Conservation (phyloP, 2,113 vertebrate genomes). For the Lepus timidus region DNA sequence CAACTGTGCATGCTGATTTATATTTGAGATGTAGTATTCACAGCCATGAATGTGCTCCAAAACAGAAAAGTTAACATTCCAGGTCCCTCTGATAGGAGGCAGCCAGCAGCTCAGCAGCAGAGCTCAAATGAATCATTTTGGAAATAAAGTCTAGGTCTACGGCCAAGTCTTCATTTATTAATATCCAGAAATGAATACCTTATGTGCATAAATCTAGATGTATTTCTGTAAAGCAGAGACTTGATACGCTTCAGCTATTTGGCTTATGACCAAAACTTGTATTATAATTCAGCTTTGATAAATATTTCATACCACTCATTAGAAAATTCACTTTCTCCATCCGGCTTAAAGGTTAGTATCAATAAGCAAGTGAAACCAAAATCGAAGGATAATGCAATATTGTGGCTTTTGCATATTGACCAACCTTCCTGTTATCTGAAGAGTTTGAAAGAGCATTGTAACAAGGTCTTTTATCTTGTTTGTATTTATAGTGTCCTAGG, state of each 20-base stretch:
- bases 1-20: background rate
- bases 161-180: conserved; percentile 41
- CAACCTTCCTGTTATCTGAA: conserved; percentile 1
- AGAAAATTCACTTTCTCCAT: conserved; percentile 63
- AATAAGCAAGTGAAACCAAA: conserved; percentile 61
- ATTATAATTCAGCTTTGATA: conserved; percentile 76
- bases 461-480: conserved; percentile 24
- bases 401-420: conserved; percentile 70
- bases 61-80: background rate
- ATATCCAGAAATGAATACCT: conserved; percentile 33
- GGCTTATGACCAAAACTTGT: conserved; percentile 64
- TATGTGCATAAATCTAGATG: background rate
- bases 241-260: conserved; percentile 52
- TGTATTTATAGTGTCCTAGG: conserved; percentile 65
- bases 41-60: background rate
- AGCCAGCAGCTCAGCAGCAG: background rate
- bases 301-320: conserved; percentile 71
- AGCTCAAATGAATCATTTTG: background rate
- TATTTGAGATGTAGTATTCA: background rate
- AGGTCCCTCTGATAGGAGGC: background rate
- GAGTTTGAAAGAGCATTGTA: conserved; percentile 55
- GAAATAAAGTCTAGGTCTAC: conserved; percentile 30
- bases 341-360: conserved; percentile 51
- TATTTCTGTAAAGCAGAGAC: conserved; percentile 57
- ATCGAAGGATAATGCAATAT: conserved; percentile 51